These are phyloP conservation scores for Azorinus chamasolen DNA, from an alignment of 2,888 invertebrate species.

Conservation along the genomic window DNA sequence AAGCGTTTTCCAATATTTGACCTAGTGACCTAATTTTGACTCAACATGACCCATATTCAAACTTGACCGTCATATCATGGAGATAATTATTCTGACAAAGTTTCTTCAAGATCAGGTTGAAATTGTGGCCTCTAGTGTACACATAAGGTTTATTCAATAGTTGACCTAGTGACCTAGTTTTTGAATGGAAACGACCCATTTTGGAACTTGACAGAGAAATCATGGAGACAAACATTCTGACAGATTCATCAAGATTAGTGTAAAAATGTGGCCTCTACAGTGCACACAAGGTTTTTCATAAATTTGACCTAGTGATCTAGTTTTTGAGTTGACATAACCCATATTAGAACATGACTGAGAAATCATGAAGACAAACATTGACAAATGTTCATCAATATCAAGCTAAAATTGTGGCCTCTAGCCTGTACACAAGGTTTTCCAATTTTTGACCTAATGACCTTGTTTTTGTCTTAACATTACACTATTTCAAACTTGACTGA, in stretches of 20 bases:
- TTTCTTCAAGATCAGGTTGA: not conserved
- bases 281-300: no score
- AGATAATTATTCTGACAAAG: constrained; percentile 11
- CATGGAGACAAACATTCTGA: constrained; percentile 14
- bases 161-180: constrained; percentile 17
- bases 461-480: constrained; percentile 6
- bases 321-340: constrained; percentile 9
- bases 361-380: not conserved
- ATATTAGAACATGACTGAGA: not conserved
- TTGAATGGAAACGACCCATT: constrained; percentile 1
- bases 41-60: constrained; percentile 12
- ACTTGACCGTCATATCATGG: not conserved
- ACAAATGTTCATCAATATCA: constrained; percentile 5
- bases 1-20: no score
- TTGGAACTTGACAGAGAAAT: constrained; percentile 9
- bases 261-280: no score
- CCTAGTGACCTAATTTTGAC: constrained; percentile 12
- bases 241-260: no score
- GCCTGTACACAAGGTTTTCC: constrained; percentile 9
- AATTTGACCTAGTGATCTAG: no score
- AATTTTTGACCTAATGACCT: constrained; percentile 10
- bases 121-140: constrained; percentile 17
- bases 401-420: constrained; percentile 16
- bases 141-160: constrained; percentile 4
- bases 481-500: constrained; percentile 4